Evolutionary conservation across 2,888 invertebrate species (phyloP), one percentile per base, ranked within the genome.

Genomic region (Oligia latruncula): DNA sequence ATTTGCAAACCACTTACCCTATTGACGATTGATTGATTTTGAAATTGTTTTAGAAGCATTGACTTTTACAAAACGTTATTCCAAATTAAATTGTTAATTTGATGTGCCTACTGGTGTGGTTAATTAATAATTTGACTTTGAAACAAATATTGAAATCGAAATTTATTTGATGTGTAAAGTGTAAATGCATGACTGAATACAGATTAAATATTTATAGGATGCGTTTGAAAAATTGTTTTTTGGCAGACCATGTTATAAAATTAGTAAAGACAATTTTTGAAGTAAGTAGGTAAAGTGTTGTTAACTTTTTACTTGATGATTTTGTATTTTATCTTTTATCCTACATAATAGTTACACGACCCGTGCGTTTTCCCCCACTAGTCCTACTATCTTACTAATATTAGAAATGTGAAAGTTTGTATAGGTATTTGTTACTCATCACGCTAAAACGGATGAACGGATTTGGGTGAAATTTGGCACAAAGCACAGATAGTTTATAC

Each of bases 1-100:
- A 49, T 58, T 74, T 74, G 81, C n/a, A 23, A 15, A 81, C 52
- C 62, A 72, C 81, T 72, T 46, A 73, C 17, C 9, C n/a, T 8
- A 78, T 73, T 55, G 43, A 20, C 23, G 8, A 62, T 17, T 60
- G 40, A 71, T 62, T 35, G 60, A 66, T 58, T 78, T 79, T 40
- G 0, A 79, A 58, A 67, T 49, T 29, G 60, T 49, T 52, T 49
- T 67, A 40, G 35, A 60, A 67, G 46, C 43, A 35, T 43, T 15
- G 0, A 5, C 4, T 6, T 49, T 9, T 49, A 0, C 23, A 23
- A 70, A 35, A 43, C 29, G 20, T 43, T 20, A 15, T 49, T 65
- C 5, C 0, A 40, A 46, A 29, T 64, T 17, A 1, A 52, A 15
- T 11, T 35, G 17, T 17, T 23, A 11, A 40, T 74, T n/a, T 35